A percentile compares a stretch with the other conserved stretches of the same genome.
Conservation (phyloP, 1,140 invertebrate species). For the Panonychus citri region DNA sequence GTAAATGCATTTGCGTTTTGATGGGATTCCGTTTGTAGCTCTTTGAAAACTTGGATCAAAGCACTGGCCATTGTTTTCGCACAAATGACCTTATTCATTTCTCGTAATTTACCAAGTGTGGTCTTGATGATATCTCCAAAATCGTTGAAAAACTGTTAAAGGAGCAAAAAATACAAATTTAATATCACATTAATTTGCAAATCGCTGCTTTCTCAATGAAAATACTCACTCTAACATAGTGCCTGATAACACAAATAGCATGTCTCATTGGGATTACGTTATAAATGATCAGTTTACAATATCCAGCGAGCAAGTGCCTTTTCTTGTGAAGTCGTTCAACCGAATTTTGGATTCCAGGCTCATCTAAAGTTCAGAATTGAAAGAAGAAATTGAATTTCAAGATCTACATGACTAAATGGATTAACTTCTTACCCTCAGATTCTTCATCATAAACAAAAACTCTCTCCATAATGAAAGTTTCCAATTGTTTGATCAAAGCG, state of each 20-base stretch:
- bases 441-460: constrained; percentile 69
- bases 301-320: constrained; percentile 80
- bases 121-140: constrained; percentile 99
- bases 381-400: constrained; percentile 14
- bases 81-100: constrained; percentile 92
- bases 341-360: constrained; percentile 49
- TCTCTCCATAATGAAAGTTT: constrained; percentile 72
- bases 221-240: constrained; percentile 65
- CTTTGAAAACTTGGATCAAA: constrained; percentile 56
- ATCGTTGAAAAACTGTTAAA: constrained; percentile 70
- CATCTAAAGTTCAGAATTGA: constrained; percentile 17
- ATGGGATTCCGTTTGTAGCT: constrained; percentile 34
- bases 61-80: constrained; percentile 80
- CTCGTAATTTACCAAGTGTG: constrained; percentile 78
- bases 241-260: constrained; percentile 85
- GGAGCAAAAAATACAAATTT: constrained; percentile 2
- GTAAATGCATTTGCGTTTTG: constrained; percentile 11
- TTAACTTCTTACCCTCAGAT: constrained; percentile 34
- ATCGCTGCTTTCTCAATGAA: neutral
- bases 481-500: constrained; percentile 44
- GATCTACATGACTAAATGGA: no score
- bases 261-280: constrained; percentile 71
- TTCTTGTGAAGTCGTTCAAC: constrained; percentile 91
- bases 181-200: neutral
- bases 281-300: constrained; percentile 92